phyloP scores from a whole-genome alignment of 2,888 invertebrate genomes.

The Gastracanthus pulcherrimus region DNA sequence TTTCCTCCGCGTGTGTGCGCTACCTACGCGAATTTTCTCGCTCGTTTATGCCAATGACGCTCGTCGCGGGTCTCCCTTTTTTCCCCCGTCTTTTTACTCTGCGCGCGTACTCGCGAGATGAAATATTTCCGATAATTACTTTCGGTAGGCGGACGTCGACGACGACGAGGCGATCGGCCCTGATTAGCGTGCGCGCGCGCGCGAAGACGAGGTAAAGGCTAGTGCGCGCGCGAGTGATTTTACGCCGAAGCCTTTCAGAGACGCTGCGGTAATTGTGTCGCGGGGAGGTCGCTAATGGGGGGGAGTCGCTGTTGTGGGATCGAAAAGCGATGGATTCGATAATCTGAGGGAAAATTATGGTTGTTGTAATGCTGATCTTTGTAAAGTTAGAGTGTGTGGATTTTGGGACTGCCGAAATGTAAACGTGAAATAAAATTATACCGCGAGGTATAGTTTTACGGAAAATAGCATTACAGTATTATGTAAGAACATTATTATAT shows the following conservation, averaged over 20 bases:
- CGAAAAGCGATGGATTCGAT: too few relatives aligned
- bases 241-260: background rate
- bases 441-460: too few relatives aligned
- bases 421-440: too few relatives aligned
- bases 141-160: background rate
- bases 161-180: background rate
- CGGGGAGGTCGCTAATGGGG: too few relatives aligned
- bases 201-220: background rate
- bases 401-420: too few relatives aligned
- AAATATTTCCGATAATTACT: constrained; percentile 51
- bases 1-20: background rate
- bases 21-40: background rate
- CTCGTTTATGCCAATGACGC: background rate
- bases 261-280: background rate
- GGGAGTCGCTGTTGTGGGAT: too few relatives aligned
- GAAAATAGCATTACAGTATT: too few relatives aligned
- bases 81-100: background rate
- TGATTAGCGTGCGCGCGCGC: background rate
- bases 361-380: too few relatives aligned
- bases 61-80: background rate
- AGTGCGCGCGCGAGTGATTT: background rate
- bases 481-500: too few relatives aligned
- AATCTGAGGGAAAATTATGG: too few relatives aligned
- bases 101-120: background rate
- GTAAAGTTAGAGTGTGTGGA: too few relatives aligned